These are phyloP conservation scores for Aradophagus sp. DNA, from an alignment of 1,140 invertebrate genomes.

Conservation along the genomic window DNA sequence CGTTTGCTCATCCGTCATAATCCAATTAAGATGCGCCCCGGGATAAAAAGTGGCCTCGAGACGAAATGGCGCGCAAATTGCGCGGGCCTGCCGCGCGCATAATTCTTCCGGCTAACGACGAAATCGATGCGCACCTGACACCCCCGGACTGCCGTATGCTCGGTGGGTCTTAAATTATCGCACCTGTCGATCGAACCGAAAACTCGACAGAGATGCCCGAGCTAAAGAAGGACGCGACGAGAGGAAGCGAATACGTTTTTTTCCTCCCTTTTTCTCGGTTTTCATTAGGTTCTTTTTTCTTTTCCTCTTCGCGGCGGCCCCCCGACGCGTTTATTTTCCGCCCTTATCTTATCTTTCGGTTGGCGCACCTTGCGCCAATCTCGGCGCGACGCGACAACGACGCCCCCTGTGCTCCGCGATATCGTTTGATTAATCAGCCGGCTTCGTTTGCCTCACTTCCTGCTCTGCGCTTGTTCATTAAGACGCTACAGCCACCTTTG, in stretches of 20 bases:
- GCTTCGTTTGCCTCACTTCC: too few species aligned
- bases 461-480: too few species aligned
- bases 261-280: too few species aligned
- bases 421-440: too few species aligned
- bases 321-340: too few species aligned
- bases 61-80: constrained; percentile 47
- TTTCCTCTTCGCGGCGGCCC: background rate
- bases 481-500: too few species aligned
- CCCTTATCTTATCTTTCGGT: too few species aligned
- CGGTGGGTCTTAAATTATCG: constrained; percentile 32
- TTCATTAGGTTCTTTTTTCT: too few species aligned
- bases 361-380: background rate
- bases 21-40: constrained; percentile 44
- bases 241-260: too few species aligned
- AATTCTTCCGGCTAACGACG: constrained; percentile 56
- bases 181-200: constrained; percentile 35
- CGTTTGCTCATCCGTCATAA: constrained; percentile 50
- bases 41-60: constrained; percentile 40
- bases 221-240: too few species aligned
- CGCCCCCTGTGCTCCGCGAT: background rate
- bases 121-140: constrained; percentile 59
- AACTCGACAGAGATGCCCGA: too few species aligned
- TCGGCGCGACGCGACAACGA: background rate
- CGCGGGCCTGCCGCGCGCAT: constrained; percentile 30
- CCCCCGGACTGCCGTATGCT: constrained; percentile 51